Evolutionary conservation across 2,797 vertebrate species (phyloP).

Genomic region (Tragopan temminckii): DNA sequence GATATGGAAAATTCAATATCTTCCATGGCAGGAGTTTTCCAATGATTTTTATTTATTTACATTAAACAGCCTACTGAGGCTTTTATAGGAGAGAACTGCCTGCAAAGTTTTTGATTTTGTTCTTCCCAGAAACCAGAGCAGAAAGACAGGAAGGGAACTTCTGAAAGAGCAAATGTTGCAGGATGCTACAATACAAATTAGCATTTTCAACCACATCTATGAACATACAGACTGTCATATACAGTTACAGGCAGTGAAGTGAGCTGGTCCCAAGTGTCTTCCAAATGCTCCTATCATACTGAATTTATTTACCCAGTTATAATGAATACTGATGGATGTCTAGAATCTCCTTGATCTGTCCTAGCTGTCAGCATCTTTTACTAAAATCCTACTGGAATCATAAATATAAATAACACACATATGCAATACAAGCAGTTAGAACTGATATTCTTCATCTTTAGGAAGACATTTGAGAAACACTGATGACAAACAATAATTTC

Average conservation of each 20-base stretch:
- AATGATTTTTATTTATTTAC: background rate
- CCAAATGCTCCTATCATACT: conserved; percentile 57
- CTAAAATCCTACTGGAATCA: conserved; percentile 5
- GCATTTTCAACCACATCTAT: background rate
- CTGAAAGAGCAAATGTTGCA: background rate
- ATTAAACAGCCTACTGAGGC: background rate
- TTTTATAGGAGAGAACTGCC: background rate
- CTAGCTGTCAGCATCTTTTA: conserved; percentile 36
- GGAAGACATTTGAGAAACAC: background rate
- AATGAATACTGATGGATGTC: conserved; percentile 55
- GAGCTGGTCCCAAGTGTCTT: conserved; percentile 43
- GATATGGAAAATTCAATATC: background rate
- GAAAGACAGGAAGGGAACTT: background rate
- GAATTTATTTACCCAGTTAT: conserved; percentile 45
- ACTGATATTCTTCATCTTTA: background rate
- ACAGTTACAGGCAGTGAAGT: background rate
- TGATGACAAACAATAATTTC: background rate
- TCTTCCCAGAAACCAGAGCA: background rate
- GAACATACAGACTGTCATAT: conserved; percentile 34
- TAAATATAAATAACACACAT: background rate
- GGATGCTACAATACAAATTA: conserved; percentile 5
- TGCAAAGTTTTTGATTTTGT: background rate
- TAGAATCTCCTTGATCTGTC: conserved; percentile 57
- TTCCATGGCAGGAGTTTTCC: background rate
- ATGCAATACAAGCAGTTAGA: background rate